A percentile compares a stretch with the other conserved stretches of the same genome.
Evolutionary conservation across 2,888 invertebrate genomes (phyloP).

Genomic region (Synanthedon formicaeformis): DNA sequence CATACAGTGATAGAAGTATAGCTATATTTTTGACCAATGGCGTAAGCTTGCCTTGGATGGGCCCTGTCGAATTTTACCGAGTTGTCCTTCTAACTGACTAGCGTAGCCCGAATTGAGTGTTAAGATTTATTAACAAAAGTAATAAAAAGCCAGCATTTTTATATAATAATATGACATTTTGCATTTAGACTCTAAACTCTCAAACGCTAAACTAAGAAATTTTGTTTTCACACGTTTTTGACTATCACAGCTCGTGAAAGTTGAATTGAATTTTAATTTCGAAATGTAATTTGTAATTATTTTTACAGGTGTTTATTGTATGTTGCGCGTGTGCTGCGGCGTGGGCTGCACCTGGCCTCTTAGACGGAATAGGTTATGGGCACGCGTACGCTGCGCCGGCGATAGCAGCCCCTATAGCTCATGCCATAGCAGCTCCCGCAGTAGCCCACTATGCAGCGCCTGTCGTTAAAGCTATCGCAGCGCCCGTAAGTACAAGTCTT

Average conservation of each 20-base stretch:
- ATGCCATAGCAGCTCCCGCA: constrained; percentile 8
- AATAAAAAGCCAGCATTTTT: too few relatives aligned
- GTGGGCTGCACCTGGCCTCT: constrained; percentile 38
- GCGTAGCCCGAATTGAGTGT: too few relatives aligned
- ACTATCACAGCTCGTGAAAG: background rate
- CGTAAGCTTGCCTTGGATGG: too few relatives aligned
- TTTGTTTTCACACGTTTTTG: background rate
- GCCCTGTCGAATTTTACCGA: too few relatives aligned
- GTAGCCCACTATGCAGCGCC: constrained; percentile 16
- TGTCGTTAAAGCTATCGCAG: constrained; percentile 24
- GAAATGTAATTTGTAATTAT: constrained; percentile 1
- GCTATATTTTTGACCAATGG: too few relatives aligned
- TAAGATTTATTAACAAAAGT: too few relatives aligned
- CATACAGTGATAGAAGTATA: too few relatives aligned
- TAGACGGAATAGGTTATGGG: constrained; percentile 23
- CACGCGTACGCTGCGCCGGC: constrained; percentile 15
- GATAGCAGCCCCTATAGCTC: constrained; percentile 2
- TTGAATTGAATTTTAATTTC: background rate
- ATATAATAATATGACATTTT: too few relatives aligned
- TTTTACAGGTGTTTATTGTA: constrained; percentile 40
- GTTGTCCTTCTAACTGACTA: too few relatives aligned
- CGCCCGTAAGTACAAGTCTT: background rate
- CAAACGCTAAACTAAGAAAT: too few relatives aligned
- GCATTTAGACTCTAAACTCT: too few relatives aligned
- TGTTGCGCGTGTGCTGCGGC: constrained; percentile 50